Conservation (phyloP, 2,888 invertebrate genomes). For the Isotomurus palustris region DNA sequence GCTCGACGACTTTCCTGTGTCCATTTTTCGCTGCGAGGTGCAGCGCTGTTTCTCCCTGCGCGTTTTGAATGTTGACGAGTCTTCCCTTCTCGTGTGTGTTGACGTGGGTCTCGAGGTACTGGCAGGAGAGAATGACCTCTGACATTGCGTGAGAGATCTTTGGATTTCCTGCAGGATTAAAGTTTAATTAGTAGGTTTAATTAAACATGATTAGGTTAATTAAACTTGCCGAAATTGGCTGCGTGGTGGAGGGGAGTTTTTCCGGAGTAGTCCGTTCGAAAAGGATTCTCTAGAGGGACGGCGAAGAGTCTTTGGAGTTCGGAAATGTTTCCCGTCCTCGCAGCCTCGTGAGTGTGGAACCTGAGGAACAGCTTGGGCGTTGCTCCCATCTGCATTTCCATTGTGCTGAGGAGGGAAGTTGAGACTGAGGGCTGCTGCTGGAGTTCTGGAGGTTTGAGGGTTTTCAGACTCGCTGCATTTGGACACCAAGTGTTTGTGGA, state of each 20-base stretch:
- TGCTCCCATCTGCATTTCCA: too few species aligned
- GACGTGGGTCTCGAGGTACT: neutral
- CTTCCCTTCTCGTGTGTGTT: neutral
- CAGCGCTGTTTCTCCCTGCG: constrained; percentile 25
- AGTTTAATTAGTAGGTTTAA: neutral
- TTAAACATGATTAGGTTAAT: neutral
- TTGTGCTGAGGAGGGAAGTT: too few species aligned
- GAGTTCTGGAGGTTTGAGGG: too few species aligned
- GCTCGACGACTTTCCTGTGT: constrained; percentile 12
- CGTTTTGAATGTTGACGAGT: constrained; percentile 27
- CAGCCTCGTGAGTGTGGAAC: constrained; percentile 20
- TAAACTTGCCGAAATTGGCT: constrained; percentile 20
- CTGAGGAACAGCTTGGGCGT: too few species aligned
- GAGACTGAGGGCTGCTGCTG: too few species aligned
- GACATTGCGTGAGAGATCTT: neutral
- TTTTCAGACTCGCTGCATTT: too few species aligned
- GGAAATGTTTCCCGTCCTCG: constrained; percentile 16
- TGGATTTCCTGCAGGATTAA: neutral
- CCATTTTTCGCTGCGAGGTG: constrained; percentile 27
- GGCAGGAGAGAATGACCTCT: neutral
- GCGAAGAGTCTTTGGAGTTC: constrained; percentile 11
- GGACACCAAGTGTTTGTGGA: too few species aligned
- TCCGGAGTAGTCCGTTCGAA: constrained; percentile 3
- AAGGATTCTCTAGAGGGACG: neutral
- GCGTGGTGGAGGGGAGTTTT: constrained; percentile 22